Evolutionary conservation across 2,113 vertebrate species (phyloP), one percentile per base, ranked within the genome.

Genomic region (Malurus melanocephalus): DNA sequence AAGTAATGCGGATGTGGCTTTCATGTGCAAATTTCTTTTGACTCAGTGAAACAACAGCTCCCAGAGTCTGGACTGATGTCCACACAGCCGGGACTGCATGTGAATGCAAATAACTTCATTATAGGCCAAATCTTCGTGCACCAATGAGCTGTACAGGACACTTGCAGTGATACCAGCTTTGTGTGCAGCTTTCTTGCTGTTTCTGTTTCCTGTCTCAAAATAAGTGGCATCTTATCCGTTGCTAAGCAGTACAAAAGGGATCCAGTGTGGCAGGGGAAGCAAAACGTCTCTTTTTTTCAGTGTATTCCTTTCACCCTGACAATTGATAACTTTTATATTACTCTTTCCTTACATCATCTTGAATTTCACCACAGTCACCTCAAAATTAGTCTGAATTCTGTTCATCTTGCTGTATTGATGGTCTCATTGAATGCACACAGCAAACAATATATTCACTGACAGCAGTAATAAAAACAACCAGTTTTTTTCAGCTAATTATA

Each of bases 11-110:
- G 95, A 96, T 95, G 93, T 87, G 72, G 89, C 94, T 90, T 97
- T 98, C 96, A 97, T 97, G 95, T 97, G 96, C 90, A 97, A 97
- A 97, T 97, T 97, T 97, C 95, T 96, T 97, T 98, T 97, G 95
- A 97, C 92, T 96, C 85, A 84, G 83, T 93, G 95, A 96, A 97
- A 97, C 92, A 97, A 96, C 93, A 96, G 93, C 94, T 96, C 95
- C 93, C 90, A 89, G 96, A 96, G 80, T 95, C 91, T 94, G 93
- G 91, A 92, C 92, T 96, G 95, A 90, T 95, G 95, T 96, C 93
- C 94, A 92, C 93, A 92, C 87, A 96, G 38, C 57, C 82, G 85
- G 87, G 87, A 75, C 91, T 94, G 93, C 87, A 81, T 96, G 87
- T 96, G 96, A 96, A 97, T 97, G 96, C 94, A 97, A 97, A 97